Conservation (phyloP, 2,113 vertebrate genomes). For the Callipepla squamata region DNA sequence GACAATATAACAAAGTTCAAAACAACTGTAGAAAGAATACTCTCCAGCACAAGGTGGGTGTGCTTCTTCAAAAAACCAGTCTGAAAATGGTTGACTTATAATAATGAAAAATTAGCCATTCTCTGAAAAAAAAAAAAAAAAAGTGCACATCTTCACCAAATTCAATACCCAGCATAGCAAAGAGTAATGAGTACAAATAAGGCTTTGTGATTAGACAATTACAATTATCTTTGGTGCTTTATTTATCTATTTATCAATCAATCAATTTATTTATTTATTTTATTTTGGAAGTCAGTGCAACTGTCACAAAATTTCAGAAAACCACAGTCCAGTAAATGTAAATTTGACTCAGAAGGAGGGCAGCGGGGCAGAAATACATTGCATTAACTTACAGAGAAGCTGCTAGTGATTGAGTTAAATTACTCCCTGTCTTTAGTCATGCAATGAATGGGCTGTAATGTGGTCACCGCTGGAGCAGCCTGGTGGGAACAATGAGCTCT, state of each 20-base stretch:
- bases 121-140: neutral
- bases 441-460: fast-evolving
- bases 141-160: neutral
- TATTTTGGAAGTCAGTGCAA: neutral
- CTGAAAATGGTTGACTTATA: neutral
- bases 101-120: neutral
- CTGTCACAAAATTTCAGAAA: neutral
- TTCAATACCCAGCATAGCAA: neutral
- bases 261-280: neutral
- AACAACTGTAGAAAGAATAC: neutral
- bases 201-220: neutral
- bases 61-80: neutral
- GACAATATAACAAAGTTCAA: neutral
- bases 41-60: neutral
- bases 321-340: neutral
- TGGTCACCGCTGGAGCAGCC: neutral
- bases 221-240: neutral
- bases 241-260: no score
- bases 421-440: neutral
- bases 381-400: neutral
- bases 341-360: neutral
- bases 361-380: neutral
- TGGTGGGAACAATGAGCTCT: fast-evolving
- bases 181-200: neutral
- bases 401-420: neutral